Evolutionary conservation across 1,140 invertebrate species (phyloP).

Genomic region (Aplysia californica): DNA sequence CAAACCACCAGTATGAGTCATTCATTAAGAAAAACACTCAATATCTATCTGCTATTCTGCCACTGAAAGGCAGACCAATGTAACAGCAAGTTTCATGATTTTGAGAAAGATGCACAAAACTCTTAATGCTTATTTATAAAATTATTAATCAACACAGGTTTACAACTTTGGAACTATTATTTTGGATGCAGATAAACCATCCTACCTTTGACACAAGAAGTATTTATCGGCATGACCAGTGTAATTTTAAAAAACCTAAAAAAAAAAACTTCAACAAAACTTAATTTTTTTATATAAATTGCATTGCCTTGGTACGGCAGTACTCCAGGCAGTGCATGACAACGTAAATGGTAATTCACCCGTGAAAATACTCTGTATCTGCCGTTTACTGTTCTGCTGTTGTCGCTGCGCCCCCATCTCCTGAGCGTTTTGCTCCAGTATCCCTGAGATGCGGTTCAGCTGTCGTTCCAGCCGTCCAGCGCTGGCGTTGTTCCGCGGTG

Average conservation of each 20-base stretch:
- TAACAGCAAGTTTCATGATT: no score
- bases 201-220: not conserved
- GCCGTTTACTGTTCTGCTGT: not conserved
- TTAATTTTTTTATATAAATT: not conserved
- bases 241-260: not conserved
- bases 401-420: slow-evolving; percentile 25
- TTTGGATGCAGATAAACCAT: not conserved
- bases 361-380: slow-evolving; percentile 49
- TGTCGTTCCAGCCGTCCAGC: slow-evolving; percentile 43
- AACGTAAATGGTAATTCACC: slow-evolving; percentile 26
- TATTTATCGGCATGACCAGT: not conserved
- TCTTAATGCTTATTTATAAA: no score
- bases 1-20: no score
- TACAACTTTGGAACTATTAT: no score
- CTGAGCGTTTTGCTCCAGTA: slow-evolving; percentile 41
- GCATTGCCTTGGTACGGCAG: not conserved
- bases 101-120: no score
- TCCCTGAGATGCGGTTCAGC: slow-evolving; percentile 44
- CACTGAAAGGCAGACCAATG: no score
- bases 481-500: not conserved
- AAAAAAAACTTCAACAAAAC: not conserved
- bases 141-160: no score
- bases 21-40: no score
- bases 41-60: no score
- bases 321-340: not conserved